Conservation (phyloP, 2,888 invertebrate species). For the Cephus sareptanus region DNA sequence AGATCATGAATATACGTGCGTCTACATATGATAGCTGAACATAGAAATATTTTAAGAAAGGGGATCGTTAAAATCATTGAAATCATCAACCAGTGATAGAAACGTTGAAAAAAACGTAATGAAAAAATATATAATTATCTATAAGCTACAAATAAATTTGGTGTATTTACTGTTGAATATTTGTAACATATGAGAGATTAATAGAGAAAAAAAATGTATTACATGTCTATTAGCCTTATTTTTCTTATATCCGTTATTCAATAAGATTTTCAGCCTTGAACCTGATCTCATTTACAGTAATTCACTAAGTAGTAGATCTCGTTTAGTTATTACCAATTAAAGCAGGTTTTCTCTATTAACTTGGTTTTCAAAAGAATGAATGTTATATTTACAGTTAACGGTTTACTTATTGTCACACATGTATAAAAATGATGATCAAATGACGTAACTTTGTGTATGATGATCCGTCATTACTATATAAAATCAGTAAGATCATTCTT, state of each 20-base stretch:
- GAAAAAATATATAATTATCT: neutral
- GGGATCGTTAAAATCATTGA: too few relatives aligned
- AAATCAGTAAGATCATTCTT: slow-evolving; percentile 24
- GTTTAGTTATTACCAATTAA: neutral
- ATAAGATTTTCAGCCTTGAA: neutral
- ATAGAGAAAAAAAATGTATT: neutral
- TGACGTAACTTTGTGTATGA: neutral
- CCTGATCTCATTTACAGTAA: neutral
- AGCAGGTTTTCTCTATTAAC: neutral
- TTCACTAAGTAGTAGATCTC: neutral
- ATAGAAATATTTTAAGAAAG: too few relatives aligned
- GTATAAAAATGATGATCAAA: neutral
- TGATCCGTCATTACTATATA: slow-evolving; percentile 14
- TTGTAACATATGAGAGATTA: neutral
- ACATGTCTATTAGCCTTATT: too few relatives aligned
- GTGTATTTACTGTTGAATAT: neutral
- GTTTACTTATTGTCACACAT: neutral
- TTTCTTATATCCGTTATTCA: neutral
- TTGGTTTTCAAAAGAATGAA: neutral
- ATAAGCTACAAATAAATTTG: neutral
- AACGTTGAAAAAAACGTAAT: neutral
- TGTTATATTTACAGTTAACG: neutral
- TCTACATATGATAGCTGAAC: neutral
- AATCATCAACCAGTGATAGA: neutral
- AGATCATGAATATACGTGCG: neutral